Evolutionary conservation across 2,113 vertebrate genomes (phyloP).

Genomic region (Pseudorasbora parva): DNA sequence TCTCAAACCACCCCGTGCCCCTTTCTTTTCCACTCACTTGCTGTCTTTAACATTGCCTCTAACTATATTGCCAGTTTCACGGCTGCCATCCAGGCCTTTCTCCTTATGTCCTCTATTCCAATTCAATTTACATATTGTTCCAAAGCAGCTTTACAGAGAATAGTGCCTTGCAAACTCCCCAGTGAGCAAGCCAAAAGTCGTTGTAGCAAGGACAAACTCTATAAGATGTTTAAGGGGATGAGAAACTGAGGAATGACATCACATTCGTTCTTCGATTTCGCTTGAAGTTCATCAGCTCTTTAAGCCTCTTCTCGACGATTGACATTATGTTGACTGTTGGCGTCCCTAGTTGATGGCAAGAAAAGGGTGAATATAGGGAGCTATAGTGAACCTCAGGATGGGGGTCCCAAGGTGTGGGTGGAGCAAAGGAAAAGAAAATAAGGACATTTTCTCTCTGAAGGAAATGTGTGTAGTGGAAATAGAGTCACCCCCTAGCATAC

Average conservation of each 20-base stretch:
- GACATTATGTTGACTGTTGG: too few species aligned
- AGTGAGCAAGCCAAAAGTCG: conserved; percentile 3
- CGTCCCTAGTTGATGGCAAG: background rate
- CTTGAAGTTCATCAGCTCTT: too few species aligned
- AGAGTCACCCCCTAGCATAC: background rate
- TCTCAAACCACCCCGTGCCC: background rate
- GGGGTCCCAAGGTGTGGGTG: background rate
- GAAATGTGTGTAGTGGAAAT: background rate
- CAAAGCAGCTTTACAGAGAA: conserved; percentile 13
- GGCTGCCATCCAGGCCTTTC: conserved; percentile 1
- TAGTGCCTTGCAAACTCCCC: conserved; percentile 20
- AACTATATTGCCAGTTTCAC: conserved; percentile 28
- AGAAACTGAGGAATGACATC: background rate
- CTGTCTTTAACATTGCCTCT: conserved; percentile 27
- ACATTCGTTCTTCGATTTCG: too few species aligned
- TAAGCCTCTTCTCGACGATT: too few species aligned
- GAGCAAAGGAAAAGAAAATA: background rate
- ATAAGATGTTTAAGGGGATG: background rate
- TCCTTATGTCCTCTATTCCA: conserved; percentile 9
- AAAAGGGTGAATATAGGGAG: background rate
- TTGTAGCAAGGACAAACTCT: background rate
- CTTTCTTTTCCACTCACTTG: background rate
- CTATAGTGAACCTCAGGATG: background rate
- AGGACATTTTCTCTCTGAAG: background rate
- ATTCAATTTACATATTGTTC: background rate